phyloP scores from a whole-genome alignment of 2,797 vertebrate species.

The Lagorchestes hirsutus region DNA sequence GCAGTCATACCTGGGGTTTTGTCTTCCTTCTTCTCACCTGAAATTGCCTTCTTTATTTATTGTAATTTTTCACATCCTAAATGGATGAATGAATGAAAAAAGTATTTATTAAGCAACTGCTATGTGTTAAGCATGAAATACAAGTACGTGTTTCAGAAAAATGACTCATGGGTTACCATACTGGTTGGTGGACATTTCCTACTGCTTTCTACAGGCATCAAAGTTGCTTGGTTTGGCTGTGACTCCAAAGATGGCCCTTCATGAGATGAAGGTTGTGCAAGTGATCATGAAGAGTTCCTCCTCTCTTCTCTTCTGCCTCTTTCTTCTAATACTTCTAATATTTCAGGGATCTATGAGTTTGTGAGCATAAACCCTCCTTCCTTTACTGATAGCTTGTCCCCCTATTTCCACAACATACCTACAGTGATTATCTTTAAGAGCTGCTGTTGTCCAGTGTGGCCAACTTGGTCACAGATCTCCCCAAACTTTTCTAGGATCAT shows the following conservation, averaged over 20 bases:
- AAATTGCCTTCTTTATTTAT: neutral
- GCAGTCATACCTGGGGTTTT: neutral
- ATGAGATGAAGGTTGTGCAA: neutral
- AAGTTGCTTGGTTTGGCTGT: neutral
- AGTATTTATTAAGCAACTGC: neutral
- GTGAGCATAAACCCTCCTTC: neutral
- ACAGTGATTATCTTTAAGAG: neutral
- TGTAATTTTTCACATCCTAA: neutral
- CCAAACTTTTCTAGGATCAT: neutral
- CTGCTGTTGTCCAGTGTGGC: neutral
- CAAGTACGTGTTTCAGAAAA: neutral
- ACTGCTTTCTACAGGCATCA: neutral
- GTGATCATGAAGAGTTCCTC: neutral
- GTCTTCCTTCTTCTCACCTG: neutral
- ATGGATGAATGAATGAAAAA: neutral
- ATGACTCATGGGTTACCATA: neutral
- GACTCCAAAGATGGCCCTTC: neutral
- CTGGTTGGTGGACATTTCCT: neutral
- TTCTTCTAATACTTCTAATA: neutral
- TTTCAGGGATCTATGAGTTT: neutral
- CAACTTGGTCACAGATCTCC: neutral
- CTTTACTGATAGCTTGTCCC: neutral
- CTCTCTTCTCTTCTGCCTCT: neutral
- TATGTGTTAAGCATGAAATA: neutral
- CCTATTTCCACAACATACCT: neutral